Evolutionary conservation across 2,113 vertebrate species (phyloP).

Genomic region (Misgurnus mizolepis): DNA sequence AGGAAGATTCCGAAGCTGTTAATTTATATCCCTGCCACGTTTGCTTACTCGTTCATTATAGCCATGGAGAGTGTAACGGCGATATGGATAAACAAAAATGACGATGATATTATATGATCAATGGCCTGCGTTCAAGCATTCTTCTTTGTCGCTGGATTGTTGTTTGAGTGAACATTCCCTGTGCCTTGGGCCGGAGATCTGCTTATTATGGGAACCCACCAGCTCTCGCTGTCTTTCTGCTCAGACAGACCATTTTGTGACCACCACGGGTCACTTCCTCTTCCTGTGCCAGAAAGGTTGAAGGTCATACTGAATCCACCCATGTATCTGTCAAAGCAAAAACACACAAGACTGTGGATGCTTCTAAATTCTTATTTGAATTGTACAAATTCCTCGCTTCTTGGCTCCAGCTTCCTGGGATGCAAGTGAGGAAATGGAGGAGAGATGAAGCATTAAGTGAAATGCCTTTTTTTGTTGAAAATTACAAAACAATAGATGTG

Average conservation of each 20-base stretch:
- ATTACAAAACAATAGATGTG: no score
- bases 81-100: constrained; percentile 22
- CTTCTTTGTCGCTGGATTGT: neutral
- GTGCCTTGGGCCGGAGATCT: neutral
- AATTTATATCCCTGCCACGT: constrained; percentile 13
- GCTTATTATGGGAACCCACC: neutral
- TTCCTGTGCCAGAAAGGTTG: constrained; percentile 47
- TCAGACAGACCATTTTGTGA: constrained; percentile 3
- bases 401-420: no score
- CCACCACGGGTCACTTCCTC: constrained; percentile 43
- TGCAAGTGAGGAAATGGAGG: no score
- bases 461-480: no score
- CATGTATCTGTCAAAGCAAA: constrained; percentile 15
- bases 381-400: no score
- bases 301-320: constrained; percentile 35
- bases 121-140: neutral
- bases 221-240: neutral
- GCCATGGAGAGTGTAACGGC: neutral
- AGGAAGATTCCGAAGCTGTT: neutral
- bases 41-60: constrained; percentile 7
- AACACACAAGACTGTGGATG: neutral
- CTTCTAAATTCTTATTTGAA: neutral
- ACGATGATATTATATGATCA: constrained; percentile 15
- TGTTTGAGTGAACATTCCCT: constrained; percentile 6
- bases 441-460: no score